Evolutionary conservation across 2,797 vertebrate species (phyloP).

Genomic region (Tokudaia tokunoshimensis): DNA sequence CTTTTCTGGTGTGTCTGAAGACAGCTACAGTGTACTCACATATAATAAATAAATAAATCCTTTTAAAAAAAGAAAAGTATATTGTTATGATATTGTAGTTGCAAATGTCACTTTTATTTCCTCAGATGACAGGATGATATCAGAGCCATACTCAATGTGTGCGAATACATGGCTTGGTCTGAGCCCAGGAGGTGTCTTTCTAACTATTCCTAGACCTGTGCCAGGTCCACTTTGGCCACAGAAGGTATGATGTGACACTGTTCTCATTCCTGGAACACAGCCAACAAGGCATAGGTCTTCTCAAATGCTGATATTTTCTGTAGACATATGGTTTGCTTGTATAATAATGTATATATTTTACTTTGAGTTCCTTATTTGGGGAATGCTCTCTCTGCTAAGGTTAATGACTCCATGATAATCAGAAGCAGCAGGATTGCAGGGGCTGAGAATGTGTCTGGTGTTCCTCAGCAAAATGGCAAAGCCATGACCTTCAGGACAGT

Average conservation of each 20-base stretch:
- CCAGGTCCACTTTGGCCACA: neutral
- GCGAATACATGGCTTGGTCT: neutral
- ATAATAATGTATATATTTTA: neutral
- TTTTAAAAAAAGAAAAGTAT: neutral
- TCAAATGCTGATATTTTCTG: neutral
- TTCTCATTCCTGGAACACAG: neutral
- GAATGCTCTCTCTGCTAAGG: neutral
- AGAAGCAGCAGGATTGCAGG: neutral
- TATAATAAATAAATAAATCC: too few species aligned
- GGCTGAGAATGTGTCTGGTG: neutral
- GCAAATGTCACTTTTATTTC: neutral
- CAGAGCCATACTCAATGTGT: neutral
- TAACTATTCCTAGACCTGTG: neutral
- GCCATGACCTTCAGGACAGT: neutral
- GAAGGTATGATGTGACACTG: neutral
- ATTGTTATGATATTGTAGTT: neutral
- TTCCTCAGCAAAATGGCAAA: neutral
- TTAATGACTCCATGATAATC: neutral
- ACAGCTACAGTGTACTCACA: too few species aligned
- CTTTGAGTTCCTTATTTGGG: neutral
- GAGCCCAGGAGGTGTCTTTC: neutral
- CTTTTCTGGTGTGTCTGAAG: too few species aligned
- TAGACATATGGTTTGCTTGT: neutral
- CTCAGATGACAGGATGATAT: neutral
- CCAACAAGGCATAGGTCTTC: neutral